A percentile compares a stretch with the other conserved stretches of the same genome.
These are phyloP conservation scores for Microctenopoma stevenorrisi DNA, from an alignment of 2,797 vertebrate species.

Conservation along the genomic window DNA sequence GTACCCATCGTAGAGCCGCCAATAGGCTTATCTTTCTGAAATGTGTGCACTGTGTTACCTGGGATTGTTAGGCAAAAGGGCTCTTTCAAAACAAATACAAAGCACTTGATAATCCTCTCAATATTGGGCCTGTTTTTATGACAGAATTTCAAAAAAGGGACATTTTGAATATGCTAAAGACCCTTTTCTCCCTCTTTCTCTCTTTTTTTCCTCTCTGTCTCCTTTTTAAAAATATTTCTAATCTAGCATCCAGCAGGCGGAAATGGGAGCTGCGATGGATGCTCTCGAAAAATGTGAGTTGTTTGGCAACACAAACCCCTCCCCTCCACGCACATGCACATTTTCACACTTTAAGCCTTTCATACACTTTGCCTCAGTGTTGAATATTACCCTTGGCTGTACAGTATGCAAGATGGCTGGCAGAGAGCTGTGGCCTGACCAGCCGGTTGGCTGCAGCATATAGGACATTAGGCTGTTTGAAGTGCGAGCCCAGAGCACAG, in stretches of 20 bases:
- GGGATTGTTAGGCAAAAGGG: slow-evolving; percentile 60
- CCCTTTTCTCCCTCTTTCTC: slow-evolving; percentile 41
- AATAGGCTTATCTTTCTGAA: slow-evolving; percentile 66
- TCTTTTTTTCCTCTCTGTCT: slow-evolving; percentile 36
- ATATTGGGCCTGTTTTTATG: slow-evolving; percentile 37
- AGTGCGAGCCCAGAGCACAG: slow-evolving; percentile 68
- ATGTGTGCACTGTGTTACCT: slow-evolving; percentile 61
- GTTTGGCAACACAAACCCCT: slow-evolving; percentile 41
- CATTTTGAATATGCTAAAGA: slow-evolving; percentile 71
- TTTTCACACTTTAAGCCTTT: slow-evolving; percentile 52
- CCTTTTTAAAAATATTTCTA: slow-evolving; percentile 37
- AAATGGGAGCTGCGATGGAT: slow-evolving; percentile 99
- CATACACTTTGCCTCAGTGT: slow-evolving; percentile 48
- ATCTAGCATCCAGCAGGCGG: slow-evolving; percentile 97
- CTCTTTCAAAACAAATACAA: slow-evolving; percentile 67
- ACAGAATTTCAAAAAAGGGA: slow-evolving; percentile 47
- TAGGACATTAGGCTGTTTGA: slow-evolving; percentile 71
- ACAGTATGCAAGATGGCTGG: slow-evolving; percentile 63
- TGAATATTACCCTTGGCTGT: slow-evolving; percentile 68
- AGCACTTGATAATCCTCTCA: slow-evolving; percentile 74
- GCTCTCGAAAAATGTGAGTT: slow-evolving; percentile 98
- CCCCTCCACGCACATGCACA: slow-evolving; percentile 20
- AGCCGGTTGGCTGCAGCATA: slow-evolving; percentile 65
- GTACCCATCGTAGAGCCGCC: slow-evolving; percentile 46
- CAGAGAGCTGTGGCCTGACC: slow-evolving; percentile 60